Evolutionary conservation across 2,888 invertebrate species (phyloP), one percentile per base, ranked within the genome.

Genomic region (Pristionchus fissidentatus): DNA sequence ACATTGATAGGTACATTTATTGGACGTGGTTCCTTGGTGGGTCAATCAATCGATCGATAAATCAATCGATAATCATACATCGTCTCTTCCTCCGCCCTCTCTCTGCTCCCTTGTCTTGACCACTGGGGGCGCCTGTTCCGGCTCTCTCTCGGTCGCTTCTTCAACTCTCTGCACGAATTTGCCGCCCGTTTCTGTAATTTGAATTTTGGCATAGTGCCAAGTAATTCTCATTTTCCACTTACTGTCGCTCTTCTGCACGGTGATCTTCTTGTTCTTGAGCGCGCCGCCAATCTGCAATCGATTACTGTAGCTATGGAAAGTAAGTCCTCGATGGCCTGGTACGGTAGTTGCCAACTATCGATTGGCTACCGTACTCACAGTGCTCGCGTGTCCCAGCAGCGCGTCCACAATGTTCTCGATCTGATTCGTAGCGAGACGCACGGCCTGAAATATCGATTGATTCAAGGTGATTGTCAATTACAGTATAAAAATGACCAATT

Each of bases 211-310:
- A 7, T 15, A 19, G 22, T 70, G 38, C 70, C 70, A 70, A 70
- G n/a, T 32, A 29, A n/a, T 10, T 8, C 0, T 38, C 38, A 38
- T 13, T 26, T 49, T 19, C 49, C 10, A 19, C 43, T 43, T 43
- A 77, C 75, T 49, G 32, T 77, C 49, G 75, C 49, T 77, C 75
- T 77, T 77, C 75, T 77, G 46, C 22, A 77, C 75, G 1, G 75
- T 77, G 29, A 49, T 49, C 75, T 77, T 77, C 49, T 46, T 77
- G 75, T 77, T 77, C 75, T 49, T 46, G 49, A 77, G 29, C 10
- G 32, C 49, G 38, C 49, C 75, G 19, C 75, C 35, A 4, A 73
- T 43, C 13, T 73, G 10, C 15, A 19, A 22, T 26, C 41, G n/a
- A 8, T 26, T 15, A 41, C 5, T 4, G 41, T 32, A n/a, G 35